A percentile compares a stretch with the other conserved stretches of the same genome.
Evolutionary conservation across 2,797 vertebrate species (phyloP).

Genomic region (Rhyacichthys aspro): DNA sequence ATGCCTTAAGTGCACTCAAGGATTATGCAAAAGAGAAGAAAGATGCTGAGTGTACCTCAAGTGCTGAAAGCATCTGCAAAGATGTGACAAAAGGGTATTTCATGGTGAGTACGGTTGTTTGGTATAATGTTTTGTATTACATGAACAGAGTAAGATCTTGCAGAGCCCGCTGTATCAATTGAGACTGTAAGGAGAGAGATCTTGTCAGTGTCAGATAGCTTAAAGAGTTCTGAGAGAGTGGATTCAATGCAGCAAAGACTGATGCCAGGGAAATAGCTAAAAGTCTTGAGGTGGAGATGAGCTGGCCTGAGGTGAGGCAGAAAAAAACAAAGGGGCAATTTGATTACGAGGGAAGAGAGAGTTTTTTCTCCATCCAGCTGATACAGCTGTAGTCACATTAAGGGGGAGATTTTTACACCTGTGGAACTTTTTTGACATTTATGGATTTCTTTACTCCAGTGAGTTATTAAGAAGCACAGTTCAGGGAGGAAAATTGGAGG

Average conservation of each 20-base stretch:
- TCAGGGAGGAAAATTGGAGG: too few species aligned
- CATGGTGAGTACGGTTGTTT: slow-evolving; percentile 7
- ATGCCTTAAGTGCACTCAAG: too few species aligned
- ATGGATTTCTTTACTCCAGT: too few species aligned
- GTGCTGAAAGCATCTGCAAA: slow-evolving; percentile 7
- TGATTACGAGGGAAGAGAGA: too few species aligned
- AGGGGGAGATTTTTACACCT: slow-evolving; percentile 26
- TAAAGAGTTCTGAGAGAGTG: neutral
- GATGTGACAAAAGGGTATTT: slow-evolving; percentile 8
- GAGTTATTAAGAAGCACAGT: too few species aligned
- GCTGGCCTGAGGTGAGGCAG: slow-evolving; percentile 7
- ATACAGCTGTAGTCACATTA: slow-evolving; percentile 16
- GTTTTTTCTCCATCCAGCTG: neutral
- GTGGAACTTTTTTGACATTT: neutral
- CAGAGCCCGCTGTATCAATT: slow-evolving; percentile 29
- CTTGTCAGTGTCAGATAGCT: neutral
- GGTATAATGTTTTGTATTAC: slow-evolving; percentile 20
- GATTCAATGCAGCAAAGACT: slow-evolving; percentile 9
- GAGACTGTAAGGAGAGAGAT: slow-evolving; percentile 8
- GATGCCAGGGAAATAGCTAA: slow-evolving; percentile 25
- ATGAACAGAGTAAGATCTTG: slow-evolving; percentile 29
- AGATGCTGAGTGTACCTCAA: slow-evolving; percentile 10
- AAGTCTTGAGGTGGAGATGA: slow-evolving; percentile 22
- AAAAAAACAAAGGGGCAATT: too few species aligned
- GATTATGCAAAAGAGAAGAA: too few species aligned